Conservation (phyloP, 2,113 vertebrate genomes). For the human region DNA sequence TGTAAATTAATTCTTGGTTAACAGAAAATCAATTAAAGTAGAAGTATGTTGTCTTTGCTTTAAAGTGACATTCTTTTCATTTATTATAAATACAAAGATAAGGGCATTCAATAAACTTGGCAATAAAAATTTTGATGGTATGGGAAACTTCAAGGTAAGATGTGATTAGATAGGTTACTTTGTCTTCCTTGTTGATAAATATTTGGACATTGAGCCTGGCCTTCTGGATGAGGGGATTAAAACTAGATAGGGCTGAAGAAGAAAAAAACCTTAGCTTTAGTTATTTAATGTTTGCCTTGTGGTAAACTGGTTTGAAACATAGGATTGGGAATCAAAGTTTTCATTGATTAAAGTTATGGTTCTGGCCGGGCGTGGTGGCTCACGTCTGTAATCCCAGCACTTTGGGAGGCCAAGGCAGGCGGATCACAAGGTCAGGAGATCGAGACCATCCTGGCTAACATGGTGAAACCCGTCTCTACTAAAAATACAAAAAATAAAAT, state of each 20-base stretch:
- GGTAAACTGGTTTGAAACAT: background rate
- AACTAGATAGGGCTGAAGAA: background rate
- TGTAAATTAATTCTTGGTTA: background rate
- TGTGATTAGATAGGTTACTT: background rate
- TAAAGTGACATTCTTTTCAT: slow-evolving; percentile 13
- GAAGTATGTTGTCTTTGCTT: background rate
- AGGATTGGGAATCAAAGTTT: background rate
- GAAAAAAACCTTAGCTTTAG: background rate
- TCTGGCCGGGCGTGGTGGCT: too few species aligned
- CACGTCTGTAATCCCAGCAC: too few species aligned
- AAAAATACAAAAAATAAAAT: too few species aligned
- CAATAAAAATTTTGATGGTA: background rate
- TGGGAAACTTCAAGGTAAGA: background rate
- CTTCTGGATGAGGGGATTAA: background rate
- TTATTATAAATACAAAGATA: background rate
- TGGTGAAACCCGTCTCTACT: too few species aligned
- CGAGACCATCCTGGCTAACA: too few species aligned
- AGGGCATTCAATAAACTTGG: background rate
- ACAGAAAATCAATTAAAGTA: slow-evolving; percentile 17
- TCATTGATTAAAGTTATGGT: background rate
- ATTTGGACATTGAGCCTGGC: background rate
- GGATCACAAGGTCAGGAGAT: too few species aligned
- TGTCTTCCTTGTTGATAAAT: background rate
- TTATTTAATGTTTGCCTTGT: background rate
- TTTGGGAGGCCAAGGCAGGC: too few species aligned